Conservation (phyloP, 2,797 vertebrate genomes). For the Benthosema pterotum region DNA sequence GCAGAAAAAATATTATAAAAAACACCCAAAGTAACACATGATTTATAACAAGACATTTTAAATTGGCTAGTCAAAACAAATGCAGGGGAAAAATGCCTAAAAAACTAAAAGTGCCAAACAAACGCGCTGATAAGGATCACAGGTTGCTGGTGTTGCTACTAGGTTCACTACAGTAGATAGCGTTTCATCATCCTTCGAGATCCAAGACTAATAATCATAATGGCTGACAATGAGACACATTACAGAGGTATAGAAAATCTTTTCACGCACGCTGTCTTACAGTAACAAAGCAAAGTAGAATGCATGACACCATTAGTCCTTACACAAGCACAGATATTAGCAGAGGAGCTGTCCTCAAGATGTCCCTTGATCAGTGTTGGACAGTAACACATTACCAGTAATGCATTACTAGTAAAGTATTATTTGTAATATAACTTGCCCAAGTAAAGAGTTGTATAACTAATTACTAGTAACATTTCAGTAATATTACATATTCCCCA, state of each 20-base stretch:
- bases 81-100: slow-evolving; percentile 22
- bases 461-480: too few relatives aligned
- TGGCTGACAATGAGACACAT: slow-evolving; percentile 17
- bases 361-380: slow-evolving; percentile 17
- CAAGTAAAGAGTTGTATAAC: too few relatives aligned
- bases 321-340: slow-evolving; percentile 13
- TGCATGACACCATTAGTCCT: slow-evolving; percentile 16
- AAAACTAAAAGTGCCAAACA: slow-evolving; percentile 30
- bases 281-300: slow-evolving; percentile 21
- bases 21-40: slow-evolving; percentile 16
- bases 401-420: too few relatives aligned
- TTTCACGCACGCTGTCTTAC: not conserved
- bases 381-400: too few relatives aligned
- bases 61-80: slow-evolving; percentile 43
- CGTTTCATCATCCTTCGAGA: slow-evolving; percentile 41
- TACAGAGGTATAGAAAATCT: slow-evolving; percentile 7
- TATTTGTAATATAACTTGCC: too few relatives aligned
- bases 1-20: slow-evolving; percentile 28
- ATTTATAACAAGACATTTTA: slow-evolving; percentile 40
- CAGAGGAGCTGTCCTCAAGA: slow-evolving; percentile 14
- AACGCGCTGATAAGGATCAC: slow-evolving; percentile 7
- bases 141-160: slow-evolving; percentile 50
- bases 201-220: slow-evolving; percentile 26
- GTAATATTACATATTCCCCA: too few relatives aligned
- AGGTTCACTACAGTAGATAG: slow-evolving; percentile 39